Percentiles rank a stretch among this genome's conserved stretches.
Evolutionary conservation across 23 tunicate genomes (phyloP).

Genomic region (Styela plicata): DNA sequence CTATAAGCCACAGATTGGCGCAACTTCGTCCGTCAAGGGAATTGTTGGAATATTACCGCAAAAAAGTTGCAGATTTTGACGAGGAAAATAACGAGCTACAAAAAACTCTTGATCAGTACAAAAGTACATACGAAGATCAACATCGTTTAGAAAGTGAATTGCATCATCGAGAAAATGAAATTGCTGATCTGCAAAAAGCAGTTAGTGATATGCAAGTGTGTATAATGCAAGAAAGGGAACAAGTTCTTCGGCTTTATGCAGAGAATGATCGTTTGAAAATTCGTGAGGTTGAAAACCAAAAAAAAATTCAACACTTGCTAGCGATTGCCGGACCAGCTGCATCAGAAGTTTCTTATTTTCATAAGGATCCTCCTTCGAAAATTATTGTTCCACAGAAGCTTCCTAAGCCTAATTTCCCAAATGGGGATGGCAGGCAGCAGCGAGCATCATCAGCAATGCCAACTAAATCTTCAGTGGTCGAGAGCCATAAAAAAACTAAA

Average conservation of each 20-base stretch:
- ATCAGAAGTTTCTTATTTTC: slow-evolving; percentile 95
- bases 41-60: slow-evolving; percentile 89
- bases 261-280: slow-evolving; percentile 94
- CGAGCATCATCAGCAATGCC: not conserved
- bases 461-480: slow-evolving; percentile 12
- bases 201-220: slow-evolving; percentile 96
- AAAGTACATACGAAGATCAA: slow-evolving; percentile 78
- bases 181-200: slow-evolving; percentile 95
- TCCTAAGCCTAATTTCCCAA: slow-evolving; percentile 66
- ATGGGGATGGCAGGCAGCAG: slow-evolving; percentile 28
- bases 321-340: slow-evolving; percentile 97
- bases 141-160: slow-evolving; percentile 79
- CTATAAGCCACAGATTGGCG: slow-evolving; percentile 72
- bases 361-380: slow-evolving; percentile 94
- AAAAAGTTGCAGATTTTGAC: slow-evolving; percentile 87
- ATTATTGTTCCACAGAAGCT: slow-evolving; percentile 72
- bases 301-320: slow-evolving; percentile 87
- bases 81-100: slow-evolving; percentile 75
- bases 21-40: slow-evolving; percentile 92
- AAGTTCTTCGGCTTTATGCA: slow-evolving; percentile 83
- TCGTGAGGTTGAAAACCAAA: slow-evolving; percentile 89
- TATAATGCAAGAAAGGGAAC: slow-evolving; percentile 92
- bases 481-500: not conserved
- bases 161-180: slow-evolving; percentile 90
- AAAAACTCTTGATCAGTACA: slow-evolving; percentile 62